Conservation (phyloP, 2,113 vertebrate species). For the Callaeas wilsoni region DNA sequence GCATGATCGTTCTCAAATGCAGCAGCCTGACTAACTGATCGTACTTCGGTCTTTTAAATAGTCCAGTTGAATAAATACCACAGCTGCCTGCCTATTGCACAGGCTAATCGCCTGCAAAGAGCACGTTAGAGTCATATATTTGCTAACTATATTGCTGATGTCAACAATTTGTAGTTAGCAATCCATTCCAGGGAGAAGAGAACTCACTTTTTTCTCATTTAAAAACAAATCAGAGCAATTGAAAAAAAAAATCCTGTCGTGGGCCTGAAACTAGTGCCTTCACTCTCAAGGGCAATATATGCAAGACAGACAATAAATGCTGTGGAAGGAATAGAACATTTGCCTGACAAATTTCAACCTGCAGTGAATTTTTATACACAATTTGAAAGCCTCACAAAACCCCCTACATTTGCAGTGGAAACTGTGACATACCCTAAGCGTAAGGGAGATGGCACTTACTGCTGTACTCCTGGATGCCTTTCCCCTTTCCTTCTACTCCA, state of each 20-base stretch:
- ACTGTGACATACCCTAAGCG: neutral
- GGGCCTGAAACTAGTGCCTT: neutral
- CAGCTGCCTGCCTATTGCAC: neutral
- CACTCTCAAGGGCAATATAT: neutral
- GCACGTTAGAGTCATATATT: neutral
- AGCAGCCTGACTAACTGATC: neutral
- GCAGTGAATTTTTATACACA: neutral
- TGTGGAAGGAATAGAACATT: neutral
- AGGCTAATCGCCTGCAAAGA: neutral
- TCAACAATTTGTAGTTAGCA: conserved; percentile 19
- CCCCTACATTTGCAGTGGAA: neutral
- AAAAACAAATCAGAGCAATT: conserved; percentile 46
- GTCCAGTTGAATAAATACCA: neutral
- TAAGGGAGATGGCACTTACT: neutral
- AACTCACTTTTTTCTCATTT: conserved; percentile 34
- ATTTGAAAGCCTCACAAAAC: neutral
- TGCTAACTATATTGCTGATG: conserved; percentile 23
- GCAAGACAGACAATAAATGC: neutral
- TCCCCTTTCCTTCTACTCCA: neutral
- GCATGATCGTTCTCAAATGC: neutral
- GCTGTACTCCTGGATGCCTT: neutral
- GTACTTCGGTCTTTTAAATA: neutral
- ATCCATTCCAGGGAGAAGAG: neutral
- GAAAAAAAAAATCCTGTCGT: neutral
- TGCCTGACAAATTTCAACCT: conserved; percentile 13